Evolutionary conservation across 2,113 vertebrate genomes (phyloP).

Genomic region (Morone saxatilis): DNA sequence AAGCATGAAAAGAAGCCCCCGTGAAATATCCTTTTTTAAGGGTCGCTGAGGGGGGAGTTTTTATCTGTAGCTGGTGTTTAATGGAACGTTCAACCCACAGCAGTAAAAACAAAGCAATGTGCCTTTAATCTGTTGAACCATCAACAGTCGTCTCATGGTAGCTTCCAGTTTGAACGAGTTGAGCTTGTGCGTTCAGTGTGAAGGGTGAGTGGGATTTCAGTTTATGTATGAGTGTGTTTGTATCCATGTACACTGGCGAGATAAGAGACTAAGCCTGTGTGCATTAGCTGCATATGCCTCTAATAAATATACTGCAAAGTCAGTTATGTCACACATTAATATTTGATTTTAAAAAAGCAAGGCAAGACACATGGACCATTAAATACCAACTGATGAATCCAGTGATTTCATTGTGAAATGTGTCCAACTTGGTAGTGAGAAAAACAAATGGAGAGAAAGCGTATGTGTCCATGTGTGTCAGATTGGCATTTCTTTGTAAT

Average conservation of each 20-base stretch:
- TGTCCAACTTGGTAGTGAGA: not conserved
- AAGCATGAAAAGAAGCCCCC: conserved; percentile 14
- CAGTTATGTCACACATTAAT: conserved; percentile 17
- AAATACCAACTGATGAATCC: conserved; percentile 36
- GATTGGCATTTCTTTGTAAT: not conserved
- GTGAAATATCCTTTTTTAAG: conserved; percentile 26
- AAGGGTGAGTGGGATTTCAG: conserved; percentile 21
- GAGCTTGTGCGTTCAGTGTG: conserved; percentile 47
- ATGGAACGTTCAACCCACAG: conserved; percentile 42
- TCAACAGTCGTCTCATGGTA: conserved; percentile 77
- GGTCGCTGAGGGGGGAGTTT: not conserved
- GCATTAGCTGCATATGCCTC: conserved; percentile 1
- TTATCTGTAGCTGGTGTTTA: conserved; percentile 39
- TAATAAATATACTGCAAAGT: conserved; percentile 25
- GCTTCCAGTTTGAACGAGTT: conserved; percentile 40
- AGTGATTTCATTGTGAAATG: conserved; percentile 34
- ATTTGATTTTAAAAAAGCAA: not conserved
- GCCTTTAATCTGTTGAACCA: conserved; percentile 74
- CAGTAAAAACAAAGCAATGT: conserved; percentile 47
- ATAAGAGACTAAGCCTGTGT: not conserved
- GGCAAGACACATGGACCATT: not conserved
- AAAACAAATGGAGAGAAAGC: not conserved
- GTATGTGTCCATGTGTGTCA: not conserved
- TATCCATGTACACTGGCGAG: not conserved
- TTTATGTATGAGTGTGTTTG: not conserved